phyloP scores from a whole-genome alignment of 2,113 vertebrate species.

The Lanius collurio region DNA sequence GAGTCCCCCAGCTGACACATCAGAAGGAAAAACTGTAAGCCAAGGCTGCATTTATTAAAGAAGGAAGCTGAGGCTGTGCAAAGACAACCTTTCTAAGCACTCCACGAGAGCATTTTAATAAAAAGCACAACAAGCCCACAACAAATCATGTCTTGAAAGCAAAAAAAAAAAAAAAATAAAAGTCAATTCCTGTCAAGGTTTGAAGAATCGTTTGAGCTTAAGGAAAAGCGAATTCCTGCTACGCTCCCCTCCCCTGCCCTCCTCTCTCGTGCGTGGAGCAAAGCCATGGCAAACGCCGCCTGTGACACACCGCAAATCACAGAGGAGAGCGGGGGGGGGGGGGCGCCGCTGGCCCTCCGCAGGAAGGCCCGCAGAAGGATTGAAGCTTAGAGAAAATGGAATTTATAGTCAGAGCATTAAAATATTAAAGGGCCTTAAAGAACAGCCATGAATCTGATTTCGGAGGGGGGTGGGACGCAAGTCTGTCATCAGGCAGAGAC shows the following conservation, averaged over 20 bases:
- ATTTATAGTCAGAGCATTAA: slow-evolving; percentile 80
- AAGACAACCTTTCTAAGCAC: slow-evolving; percentile 59
- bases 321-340: neutral
- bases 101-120: slow-evolving; percentile 73
- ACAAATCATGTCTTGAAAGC: slow-evolving; percentile 73
- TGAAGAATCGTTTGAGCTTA: slow-evolving; percentile 68
- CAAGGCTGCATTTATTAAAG: slow-evolving; percentile 65
- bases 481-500: slow-evolving; percentile 72
- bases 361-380: slow-evolving; percentile 60
- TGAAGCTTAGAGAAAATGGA: slow-evolving; percentile 72
- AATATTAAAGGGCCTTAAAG: slow-evolving; percentile 79
- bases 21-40: slow-evolving; percentile 64
- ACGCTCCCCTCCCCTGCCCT: neutral
- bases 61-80: slow-evolving; percentile 50
- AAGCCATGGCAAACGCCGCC: slow-evolving; percentile 11
- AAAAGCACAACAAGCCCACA: slow-evolving; percentile 70
- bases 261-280: neutral
- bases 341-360: slow-evolving; percentile 7
- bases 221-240: slow-evolving; percentile 69
- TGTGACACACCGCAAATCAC: slow-evolving; percentile 63
- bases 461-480: neutral
- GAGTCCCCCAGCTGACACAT: slow-evolving; percentile 65
- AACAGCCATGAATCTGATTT: slow-evolving; percentile 77
- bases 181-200: slow-evolving; percentile 72
- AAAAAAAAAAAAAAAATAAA: slow-evolving; percentile 11